These are phyloP conservation scores for Lepidurus apus DNA, from an alignment of 1,140 invertebrate genomes.

Conservation along the genomic window DNA sequence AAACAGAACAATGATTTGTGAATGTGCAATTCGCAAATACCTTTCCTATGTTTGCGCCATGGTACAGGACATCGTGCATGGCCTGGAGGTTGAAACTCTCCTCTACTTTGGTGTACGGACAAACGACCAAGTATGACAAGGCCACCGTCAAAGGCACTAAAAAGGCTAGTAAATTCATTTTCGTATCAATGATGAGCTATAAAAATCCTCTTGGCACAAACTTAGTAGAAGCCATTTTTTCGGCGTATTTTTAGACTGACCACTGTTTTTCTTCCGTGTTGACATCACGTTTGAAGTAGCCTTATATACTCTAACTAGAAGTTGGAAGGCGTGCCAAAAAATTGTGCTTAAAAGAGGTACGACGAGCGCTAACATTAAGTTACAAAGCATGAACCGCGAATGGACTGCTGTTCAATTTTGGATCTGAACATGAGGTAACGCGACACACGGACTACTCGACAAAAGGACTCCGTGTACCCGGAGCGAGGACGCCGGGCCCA, in stretches of 20 bases:
- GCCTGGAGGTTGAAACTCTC: conserved; percentile 99
- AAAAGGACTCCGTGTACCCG: too few species aligned
- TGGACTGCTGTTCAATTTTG: too few species aligned
- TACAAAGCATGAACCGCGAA: too few species aligned
- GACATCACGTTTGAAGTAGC: background rate
- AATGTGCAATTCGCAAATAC: conserved; percentile 53
- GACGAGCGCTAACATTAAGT: background rate
- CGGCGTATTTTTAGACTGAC: conserved; percentile 7
- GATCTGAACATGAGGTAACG: too few species aligned
- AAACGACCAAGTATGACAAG: conserved; percentile 69
- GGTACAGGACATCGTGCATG: conserved; percentile 92
- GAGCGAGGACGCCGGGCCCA: too few species aligned
- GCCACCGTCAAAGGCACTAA: conserved; percentile 31
- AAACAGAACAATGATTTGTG: background rate
- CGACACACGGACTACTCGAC: too few species aligned
- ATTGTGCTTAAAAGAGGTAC: background rate
- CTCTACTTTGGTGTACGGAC: conserved; percentile 98
- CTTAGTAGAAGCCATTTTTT: conserved; percentile 5
- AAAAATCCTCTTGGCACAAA: conserved; percentile 18
- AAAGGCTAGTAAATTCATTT: conserved; percentile 1
- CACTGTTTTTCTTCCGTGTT: background rate
- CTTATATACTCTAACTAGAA: background rate
- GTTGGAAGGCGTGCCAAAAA: background rate
- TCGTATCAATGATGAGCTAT: background rate
- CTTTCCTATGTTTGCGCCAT: conserved; percentile 72